These are phyloP conservation scores for Aurelia aurita DNA, from an alignment of 30 jellyfish, hydroid and myxozoan genomes.

Conservation along the genomic window DNA sequence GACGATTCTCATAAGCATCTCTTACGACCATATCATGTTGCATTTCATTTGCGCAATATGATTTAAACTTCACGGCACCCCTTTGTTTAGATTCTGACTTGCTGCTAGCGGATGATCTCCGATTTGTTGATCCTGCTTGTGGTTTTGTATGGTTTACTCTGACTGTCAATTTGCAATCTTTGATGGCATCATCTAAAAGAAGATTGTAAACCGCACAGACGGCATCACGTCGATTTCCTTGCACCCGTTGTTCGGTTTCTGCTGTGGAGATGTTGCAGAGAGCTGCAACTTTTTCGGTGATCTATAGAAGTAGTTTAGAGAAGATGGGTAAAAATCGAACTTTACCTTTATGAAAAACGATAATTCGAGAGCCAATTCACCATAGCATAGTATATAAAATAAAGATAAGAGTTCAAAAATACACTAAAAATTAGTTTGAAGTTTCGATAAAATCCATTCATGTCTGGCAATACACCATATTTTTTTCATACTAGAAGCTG, in stretches of 20 bases:
- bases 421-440: too few species aligned
- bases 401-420: too few species aligned
- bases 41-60: background rate
- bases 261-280: constrained; percentile 19
- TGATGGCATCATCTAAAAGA: constrained; percentile 53
- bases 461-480: too few species aligned
- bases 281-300: constrained; percentile 39
- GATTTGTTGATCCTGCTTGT: background rate
- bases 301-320: background rate
- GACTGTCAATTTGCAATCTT: constrained; percentile 3
- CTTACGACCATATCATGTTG: too few species aligned
- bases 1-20: too few species aligned
- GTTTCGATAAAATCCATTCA: too few species aligned
- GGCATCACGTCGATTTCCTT: constrained; percentile 50
- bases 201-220: constrained; percentile 63
- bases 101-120: background rate
- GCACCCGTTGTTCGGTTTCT: constrained; percentile 33
- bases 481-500: too few species aligned
- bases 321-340: too few species aligned
- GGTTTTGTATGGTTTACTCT: constrained; percentile 4
- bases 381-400: too few species aligned
- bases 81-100: background rate
- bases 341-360: too few species aligned
- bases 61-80: background rate
- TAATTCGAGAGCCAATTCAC: too few species aligned